Evolutionary conservation across 2,888 invertebrate genomes (phyloP), one percentile per base, ranked within the genome.

Genomic region (Agrochola lychnidis): DNA sequence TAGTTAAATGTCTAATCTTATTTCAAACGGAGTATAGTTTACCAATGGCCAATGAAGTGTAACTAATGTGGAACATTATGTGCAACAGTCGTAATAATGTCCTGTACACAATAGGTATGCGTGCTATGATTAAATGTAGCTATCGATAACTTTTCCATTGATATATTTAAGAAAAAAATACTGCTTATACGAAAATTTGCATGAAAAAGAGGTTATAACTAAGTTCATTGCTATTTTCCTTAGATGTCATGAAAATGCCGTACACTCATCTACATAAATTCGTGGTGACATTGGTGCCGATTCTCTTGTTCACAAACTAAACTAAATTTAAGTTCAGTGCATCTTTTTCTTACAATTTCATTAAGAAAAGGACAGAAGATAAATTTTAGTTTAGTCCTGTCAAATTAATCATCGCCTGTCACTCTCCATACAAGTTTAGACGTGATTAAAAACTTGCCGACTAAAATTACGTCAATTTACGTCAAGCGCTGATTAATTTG

Each of bases 191-290:
- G 61, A 70, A 79, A 66, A 70, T 79, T 22, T 82, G 61, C 48
- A 66, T 69, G 70, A 63, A 75, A 84, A 81, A 7, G 42, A 62
- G 76, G 51, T 57, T 25, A 71, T 51, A 68, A 45, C 53, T 36
- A 66, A 75, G 71, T 85, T 76, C 63, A 71, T 71, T 76, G 76
- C 63, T 40, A 62, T 82, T 85, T 75, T 57, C 68, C 19, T 48
- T 25, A 48, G 51, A 81, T 51, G 61, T 62, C 51, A 76, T 53
- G 63, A 59, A 82, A 76, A 76, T 57, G 61, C 51, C 51, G 19
- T 57, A 61, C n/a, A 61, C 42, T 63, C 42, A 45, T 56, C n/a
- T 62, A 40, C 42, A 71, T 59, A 61, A 40, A 69, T 61, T 76
- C n/a, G 40, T 57, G 40, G 61, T 30, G 76, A 53, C 70, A 66